Percentiles rank a stretch among this genome's conserved stretches.
These are phyloP conservation scores for Homalodisca vitripennis DNA, from an alignment of 1,140 invertebrate genomes.

Conservation along the genomic window DNA sequence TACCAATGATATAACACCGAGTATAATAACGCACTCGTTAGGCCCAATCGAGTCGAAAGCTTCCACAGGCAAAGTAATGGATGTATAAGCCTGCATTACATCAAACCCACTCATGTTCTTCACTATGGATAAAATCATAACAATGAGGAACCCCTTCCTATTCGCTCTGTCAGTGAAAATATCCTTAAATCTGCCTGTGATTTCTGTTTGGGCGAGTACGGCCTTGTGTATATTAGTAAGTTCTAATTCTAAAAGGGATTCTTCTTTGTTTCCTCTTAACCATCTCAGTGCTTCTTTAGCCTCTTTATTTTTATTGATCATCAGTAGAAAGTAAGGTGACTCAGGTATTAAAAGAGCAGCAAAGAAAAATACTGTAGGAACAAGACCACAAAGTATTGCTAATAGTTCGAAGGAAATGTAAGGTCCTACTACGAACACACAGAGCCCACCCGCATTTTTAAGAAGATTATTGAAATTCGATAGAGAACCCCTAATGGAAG, in stretches of 20 bases:
- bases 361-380: slow-evolving; percentile 62
- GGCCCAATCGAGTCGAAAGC: slow-evolving; percentile 29
- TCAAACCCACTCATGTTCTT: slow-evolving; percentile 39
- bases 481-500: slow-evolving; percentile 41
- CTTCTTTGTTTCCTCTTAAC: slow-evolving; percentile 51
- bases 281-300: slow-evolving; percentile 64
- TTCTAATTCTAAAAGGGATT: slow-evolving; percentile 41
- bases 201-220: slow-evolving; percentile 36
- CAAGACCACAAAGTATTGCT: slow-evolving; percentile 59
- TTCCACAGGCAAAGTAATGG: slow-evolving; percentile 38
- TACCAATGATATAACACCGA: slow-evolving; percentile 40
- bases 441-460: slow-evolving; percentile 67
- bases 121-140: slow-evolving; percentile 37
- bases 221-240: slow-evolving; percentile 33
- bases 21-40: slow-evolving; percentile 36
- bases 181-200: slow-evolving; percentile 36
- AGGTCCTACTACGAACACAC: slow-evolving; percentile 73
- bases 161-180: slow-evolving; percentile 35
- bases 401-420: slow-evolving; percentile 66
- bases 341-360: slow-evolving; percentile 78
- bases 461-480: slow-evolving; percentile 82
- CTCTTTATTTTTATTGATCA: slow-evolving; percentile 57
- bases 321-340: slow-evolving; percentile 70
- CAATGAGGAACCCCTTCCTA: slow-evolving; percentile 36
- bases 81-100: slow-evolving; percentile 40